Percentiles rank a stretch among this genome's conserved stretches.
phyloP scores from a whole-genome alignment of 2,113 vertebrate genomes.

The Erythrolamprus reginae region DNA sequence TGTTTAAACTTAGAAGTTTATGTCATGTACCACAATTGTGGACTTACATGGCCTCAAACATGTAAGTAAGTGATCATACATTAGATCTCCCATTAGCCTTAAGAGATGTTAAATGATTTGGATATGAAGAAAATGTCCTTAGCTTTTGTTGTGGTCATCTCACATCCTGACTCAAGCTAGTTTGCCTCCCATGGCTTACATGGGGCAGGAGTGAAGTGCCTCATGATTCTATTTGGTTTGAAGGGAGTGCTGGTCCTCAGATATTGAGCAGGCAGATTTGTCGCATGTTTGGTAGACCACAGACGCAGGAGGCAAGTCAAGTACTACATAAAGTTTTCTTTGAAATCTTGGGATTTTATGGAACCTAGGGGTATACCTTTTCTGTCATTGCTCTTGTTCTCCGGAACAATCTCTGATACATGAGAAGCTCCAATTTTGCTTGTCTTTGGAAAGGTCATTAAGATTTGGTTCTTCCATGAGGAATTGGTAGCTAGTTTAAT shows the following conservation, averaged over 20 bases:
- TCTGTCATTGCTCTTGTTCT: background rate
- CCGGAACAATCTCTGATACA: background rate
- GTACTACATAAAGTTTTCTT: background rate
- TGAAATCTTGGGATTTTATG: background rate
- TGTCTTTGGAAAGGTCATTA: background rate
- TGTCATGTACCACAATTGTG: background rate
- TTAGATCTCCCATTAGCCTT: background rate
- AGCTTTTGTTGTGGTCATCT: background rate
- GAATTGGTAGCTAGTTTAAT: background rate
- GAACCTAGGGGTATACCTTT: background rate
- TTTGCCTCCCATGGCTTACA: background rate
- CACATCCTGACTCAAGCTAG: background rate
- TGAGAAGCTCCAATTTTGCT: background rate
- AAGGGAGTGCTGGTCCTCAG: background rate
- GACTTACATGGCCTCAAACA: background rate
- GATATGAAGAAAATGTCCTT: background rate
- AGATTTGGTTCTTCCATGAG: background rate
- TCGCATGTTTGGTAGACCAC: background rate
- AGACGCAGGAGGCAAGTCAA: background rate
- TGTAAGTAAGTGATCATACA: background rate
- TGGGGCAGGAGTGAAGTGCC: background rate
- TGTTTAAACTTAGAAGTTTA: background rate
- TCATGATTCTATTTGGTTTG: background rate
- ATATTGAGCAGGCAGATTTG: background rate
- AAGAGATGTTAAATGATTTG: background rate